Evolutionary conservation across 2,888 invertebrate species (phyloP), one percentile per base, ranked within the genome.

Genomic region (Sclerodermus sp.): DNA sequence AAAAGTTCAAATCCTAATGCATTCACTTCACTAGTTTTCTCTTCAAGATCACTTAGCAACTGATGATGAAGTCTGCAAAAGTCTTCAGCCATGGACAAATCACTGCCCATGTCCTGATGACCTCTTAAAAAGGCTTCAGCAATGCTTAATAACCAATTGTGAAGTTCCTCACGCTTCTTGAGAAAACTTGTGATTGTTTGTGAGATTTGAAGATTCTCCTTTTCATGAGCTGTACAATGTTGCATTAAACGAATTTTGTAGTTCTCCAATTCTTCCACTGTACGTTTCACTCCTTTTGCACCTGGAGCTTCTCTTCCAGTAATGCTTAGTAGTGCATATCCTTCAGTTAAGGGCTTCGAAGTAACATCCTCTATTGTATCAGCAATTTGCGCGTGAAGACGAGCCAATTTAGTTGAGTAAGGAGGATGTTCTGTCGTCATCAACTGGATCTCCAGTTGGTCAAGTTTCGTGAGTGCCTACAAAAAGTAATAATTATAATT

Each of bases 11-110:
- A 83, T 56, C 84, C 82, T 42, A 87, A 45, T 23, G 56, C 53
- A 3, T 61, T 78, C 45, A 71, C 61, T 82, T 89, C 88, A 58
- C 83, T 83, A 34, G 85, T 86, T 75, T 87, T 87, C 61, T 83
- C 84, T 82, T 88, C 72, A 58, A 91, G 79, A 74, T 92, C 90
- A 66, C 84, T 85, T 66, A 88, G 83, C 42, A 91, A 77, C 67
- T 87, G 85, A 62, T 86, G 85, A 73, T 92, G 91, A 60, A 87
- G 80, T 66, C 87, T 82, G 55, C 89, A 81, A 74, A 91, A 91
- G 71, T 89, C 88, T 65, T 84, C 83, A 38, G 89, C 87, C 78
- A 84, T 82, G 6, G 81, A 77, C 23, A 85, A 70, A 68, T 84
- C 83, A 45, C 82, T 83, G n/a, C 91, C 91, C 85, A 91, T 87